Evolutionary conservation across 2,797 vertebrate genomes (phyloP), one percentile per base, ranked within the genome.

Genomic region (Acanthornis magna): DNA sequence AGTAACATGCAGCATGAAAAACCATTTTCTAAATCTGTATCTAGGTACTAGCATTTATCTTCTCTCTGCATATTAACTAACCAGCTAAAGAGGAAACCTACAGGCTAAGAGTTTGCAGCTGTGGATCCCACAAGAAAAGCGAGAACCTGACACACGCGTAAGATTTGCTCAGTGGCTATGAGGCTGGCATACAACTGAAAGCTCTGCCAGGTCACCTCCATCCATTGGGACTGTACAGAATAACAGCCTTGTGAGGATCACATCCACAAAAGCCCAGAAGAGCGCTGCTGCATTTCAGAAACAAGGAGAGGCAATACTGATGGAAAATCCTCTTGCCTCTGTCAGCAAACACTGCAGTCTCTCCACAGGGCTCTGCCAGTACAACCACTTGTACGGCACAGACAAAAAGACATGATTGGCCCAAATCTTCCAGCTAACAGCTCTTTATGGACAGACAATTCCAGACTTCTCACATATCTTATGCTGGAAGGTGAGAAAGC

Each of bases 381-480:
- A 42, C 4, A 4, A 18, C 22, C 40, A 17, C 16, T 66, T 62
- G 21, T 6, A 42, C 0, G 21, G 40, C 4, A 1, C 1, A 74
- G 42, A 29, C 38, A 79, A 82, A 34, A 13, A 83, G 20, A 29
- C 2, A 5, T 2, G 20, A 30, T 58, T 7, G 80, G 73, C 7
- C 43, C 13, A 62, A 42, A 19, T 17, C 36, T 36, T 42, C 38
- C 53, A 51, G 53, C 36, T 60, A 71, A 77, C 57, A 66, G 21
- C 42, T 55, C n/a, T 55, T 63, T 26, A 34, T 29, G n/a, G 38
- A 26, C 22, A 80, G 65, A 17, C 15, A 85, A n/a, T 7, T 32
- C 8, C 58, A 84, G 45, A 48, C 38, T 45, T 81, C 53, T 77
- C 45, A 36, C 8, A 7, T 8, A n/a, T 10, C 30, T 66, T 38